Base-by-base conservation (phyloP, 2,888 invertebrate species). In the Acronicta leporina region DNA sequence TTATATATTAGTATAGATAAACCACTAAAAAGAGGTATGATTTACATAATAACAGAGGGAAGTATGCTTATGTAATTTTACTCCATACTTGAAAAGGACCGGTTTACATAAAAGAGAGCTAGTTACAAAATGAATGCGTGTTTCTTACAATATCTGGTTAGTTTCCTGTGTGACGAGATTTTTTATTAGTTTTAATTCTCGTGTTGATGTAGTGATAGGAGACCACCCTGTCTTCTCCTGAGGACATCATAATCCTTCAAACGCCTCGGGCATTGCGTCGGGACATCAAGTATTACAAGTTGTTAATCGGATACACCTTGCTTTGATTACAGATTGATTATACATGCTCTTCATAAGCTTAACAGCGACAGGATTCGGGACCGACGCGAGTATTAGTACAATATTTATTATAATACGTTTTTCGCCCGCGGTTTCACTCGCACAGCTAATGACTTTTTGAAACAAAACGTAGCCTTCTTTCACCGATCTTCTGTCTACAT, bases 1-100 rank as follows among this genome's bases (percentile, higher is more conserved):
- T n/a, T n/a, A n/a, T n/a, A n/a, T n/a, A n/a, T n/a, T n/a, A n/a
- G n/a, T n/a, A n/a, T n/a, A n/a, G n/a, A n/a, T n/a, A n/a, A n/a
- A 20, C 20, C 20, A 20, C 4, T 20, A 20, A 50, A 61, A 64
- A 41, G 47, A 51, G 44, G 40, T 57, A 40, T 27, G 25, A 60
- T 71, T 71, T 64, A 60, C 69, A 68, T 68, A 73, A 71, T 63
- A 50, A 67, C 59, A 60, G 55, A 48, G 20, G 56, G 47, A 52
- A n/a, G 16, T 35, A 45, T 40, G 42, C 54, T 66, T 68, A 72
- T 59, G 53, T 72, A 68, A 66, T 41, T 41, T 43, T 43, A 44
- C 53, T 48, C 41, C 27, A 27, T 52, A 38, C 54, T 63, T 55
- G 25, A 41, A n/a, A 53, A 42, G 42, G 42, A 58, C 58, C 48